A percentile compares a stretch with the other conserved stretches of the same genome.
Conservation (phyloP, 2,797 vertebrate genomes). For the Enoplosus armatus region DNA sequence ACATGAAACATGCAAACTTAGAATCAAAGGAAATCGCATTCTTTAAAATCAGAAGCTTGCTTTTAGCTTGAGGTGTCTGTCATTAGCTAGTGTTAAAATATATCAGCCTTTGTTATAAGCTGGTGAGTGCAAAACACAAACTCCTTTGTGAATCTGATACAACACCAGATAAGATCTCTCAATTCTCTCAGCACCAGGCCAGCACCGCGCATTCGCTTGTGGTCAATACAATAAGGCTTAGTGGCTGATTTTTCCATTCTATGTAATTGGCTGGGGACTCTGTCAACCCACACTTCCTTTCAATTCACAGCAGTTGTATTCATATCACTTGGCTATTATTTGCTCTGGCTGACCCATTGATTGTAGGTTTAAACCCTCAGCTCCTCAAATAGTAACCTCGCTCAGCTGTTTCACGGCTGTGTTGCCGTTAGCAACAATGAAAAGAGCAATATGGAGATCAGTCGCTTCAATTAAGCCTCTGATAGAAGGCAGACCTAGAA, state of each 20-base stretch:
- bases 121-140: constrained; percentile 58
- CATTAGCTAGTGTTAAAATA: constrained; percentile 51
- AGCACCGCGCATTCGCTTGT: constrained; percentile 60
- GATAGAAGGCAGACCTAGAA: constrained; percentile 65
- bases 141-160: constrained; percentile 74
- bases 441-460: constrained; percentile 85
- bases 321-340: constrained; percentile 85
- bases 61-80: constrained; percentile 50
- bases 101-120: constrained; percentile 49
- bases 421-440: constrained; percentile 82
- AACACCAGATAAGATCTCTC: constrained; percentile 77
- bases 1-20: not conserved
- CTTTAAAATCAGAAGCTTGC: constrained; percentile 15
- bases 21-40: constrained; percentile 40
- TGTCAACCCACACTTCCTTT: constrained; percentile 81
- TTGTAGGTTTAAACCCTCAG: constrained; percentile 77
- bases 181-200: constrained; percentile 67
- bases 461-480: constrained; percentile 77
- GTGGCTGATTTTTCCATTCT: constrained; percentile 75
- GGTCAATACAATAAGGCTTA: constrained; percentile 83
- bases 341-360: constrained; percentile 82
- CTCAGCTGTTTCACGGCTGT: constrained; percentile 83
- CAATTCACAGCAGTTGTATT: constrained; percentile 84
- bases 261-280: constrained; percentile 78
- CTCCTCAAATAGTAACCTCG: constrained; percentile 80